Evolutionary conservation across 2,113 vertebrate species (phyloP), one percentile per base, ranked within the genome.

Genomic region (Sapajus apella): DNA sequence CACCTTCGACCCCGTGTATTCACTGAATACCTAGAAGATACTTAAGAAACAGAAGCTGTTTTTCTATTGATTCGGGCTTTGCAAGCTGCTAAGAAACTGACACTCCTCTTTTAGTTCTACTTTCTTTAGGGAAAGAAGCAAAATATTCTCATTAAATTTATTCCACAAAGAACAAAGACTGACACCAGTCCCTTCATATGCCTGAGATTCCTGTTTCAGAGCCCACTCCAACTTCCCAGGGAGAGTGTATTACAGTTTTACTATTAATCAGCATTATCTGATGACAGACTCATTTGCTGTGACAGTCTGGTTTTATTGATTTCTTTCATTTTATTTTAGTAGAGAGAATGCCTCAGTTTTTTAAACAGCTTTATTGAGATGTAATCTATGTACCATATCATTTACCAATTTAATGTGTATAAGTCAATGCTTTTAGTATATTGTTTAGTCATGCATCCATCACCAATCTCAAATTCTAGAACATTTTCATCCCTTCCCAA

Each of bases 281-380:
- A 83, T 30, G 70, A 50, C 21, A 35, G 35, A 66, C 56, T 86
- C 35, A 17, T 37, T 64, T 40, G 56, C 40, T 56, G 0, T 12
- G 27, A 76, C 76, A 79, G 30, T 75, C 12, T 58, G 12, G 4
- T 50, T 92, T 70, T 40, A 50, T 52, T 37, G 73, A 32, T 87
- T 61, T 90, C 12, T 45, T 73, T 90, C 70, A 40, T 82, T 83
- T 70, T 45, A 82, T 90, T 92, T 97, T 73, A 79, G 64, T 68
- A 47, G 86, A 72, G 37, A 91, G 50, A 94, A 90, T 73, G 16
- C 9, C 14, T 66, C 85, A 47, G 32, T 32, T 64, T 64, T 64
- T 32, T 30, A 32, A 64, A 64, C 27, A 64, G 61, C 12, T 64
- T 64, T 32, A 30, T 64, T 30, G 61, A 64, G 27, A 13, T 64